Conservation (phyloP, 2,113 vertebrate genomes). For the Cyrtonyx montezumae region DNA sequence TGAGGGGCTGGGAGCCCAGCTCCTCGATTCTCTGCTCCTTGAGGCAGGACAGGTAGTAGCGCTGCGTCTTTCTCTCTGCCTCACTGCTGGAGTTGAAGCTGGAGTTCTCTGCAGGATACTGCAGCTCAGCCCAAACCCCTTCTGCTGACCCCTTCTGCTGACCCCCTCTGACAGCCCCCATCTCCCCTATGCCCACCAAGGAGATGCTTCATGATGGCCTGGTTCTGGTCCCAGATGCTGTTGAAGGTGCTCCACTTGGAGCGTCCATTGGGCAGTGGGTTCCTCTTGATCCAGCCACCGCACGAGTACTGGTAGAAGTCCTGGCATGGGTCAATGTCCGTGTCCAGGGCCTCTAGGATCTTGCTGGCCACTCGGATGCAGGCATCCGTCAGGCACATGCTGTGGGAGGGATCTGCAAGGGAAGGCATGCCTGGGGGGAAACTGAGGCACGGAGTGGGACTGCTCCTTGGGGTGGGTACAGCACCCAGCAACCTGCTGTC, state of each 20-base stretch:
- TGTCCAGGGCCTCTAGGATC: constrained; percentile 93
- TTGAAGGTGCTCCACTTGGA: constrained; percentile 98
- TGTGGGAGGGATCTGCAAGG: constrained; percentile 82
- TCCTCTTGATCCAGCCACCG: constrained; percentile 94
- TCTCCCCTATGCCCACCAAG: constrained; percentile 80
- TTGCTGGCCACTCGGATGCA: constrained; percentile 92
- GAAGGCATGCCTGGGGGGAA: neutral
- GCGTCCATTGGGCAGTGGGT: constrained; percentile 91
- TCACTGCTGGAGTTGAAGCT: constrained; percentile 97
- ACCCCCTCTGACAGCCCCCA: neutral
- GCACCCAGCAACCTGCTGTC: neutral
- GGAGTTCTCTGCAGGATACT: constrained; percentile 83
- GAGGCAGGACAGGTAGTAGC: constrained; percentile 95
- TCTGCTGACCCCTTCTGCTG: neutral
- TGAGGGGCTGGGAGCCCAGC: constrained; percentile 90
- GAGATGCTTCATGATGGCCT: constrained; percentile 94
- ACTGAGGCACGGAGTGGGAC: neutral
- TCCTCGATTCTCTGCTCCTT: constrained; percentile 92
- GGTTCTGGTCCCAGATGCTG: constrained; percentile 98
- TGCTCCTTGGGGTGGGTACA: neutral
- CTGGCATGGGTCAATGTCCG: constrained; percentile 86
- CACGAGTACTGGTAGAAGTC: constrained; percentile 98
- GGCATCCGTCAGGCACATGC: constrained; percentile 89
- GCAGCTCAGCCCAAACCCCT: neutral
- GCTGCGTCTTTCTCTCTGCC: constrained; percentile 93